Evolutionary conservation across 2,797 vertebrate genomes (phyloP).

Genomic region (Tachyglossus aculeatus): DNA sequence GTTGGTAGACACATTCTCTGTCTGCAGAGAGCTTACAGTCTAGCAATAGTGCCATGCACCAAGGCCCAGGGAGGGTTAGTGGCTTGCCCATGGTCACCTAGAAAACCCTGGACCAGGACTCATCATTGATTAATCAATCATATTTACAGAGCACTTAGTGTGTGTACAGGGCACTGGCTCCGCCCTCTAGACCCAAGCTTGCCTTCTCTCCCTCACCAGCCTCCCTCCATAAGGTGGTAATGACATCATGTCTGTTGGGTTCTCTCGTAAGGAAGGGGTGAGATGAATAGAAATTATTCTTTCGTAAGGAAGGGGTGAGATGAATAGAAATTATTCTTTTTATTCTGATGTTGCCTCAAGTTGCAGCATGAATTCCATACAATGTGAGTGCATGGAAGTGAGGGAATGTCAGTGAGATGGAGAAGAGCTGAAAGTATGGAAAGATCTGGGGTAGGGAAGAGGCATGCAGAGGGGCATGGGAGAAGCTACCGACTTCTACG

Average conservation of each 20-base stretch:
- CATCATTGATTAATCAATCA: too few relatives aligned
- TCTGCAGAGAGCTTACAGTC: too few relatives aligned
- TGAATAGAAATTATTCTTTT: neutral
- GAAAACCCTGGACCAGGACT: too few relatives aligned
- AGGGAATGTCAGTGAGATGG: neutral
- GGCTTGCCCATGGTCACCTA: too few relatives aligned
- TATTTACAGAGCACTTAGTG: too few relatives aligned
- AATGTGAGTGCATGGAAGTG: neutral
- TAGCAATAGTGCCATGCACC: too few relatives aligned
- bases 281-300: neutral
- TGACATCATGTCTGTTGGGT: neutral
- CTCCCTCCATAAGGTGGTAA: neutral
- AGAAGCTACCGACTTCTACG: neutral
- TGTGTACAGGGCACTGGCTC: neutral
- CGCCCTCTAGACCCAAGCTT: neutral
- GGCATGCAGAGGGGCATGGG: neutral
- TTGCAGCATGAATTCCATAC: neutral
- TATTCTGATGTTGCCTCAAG: neutral
- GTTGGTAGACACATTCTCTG: too few relatives aligned
- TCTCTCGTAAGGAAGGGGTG: neutral
- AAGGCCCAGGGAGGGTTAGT: too few relatives aligned
- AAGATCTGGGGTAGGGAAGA: neutral
- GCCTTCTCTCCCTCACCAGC: neutral
- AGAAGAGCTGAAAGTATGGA: neutral
- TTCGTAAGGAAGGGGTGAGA: neutral